phyloP scores from a whole-genome alignment of 23 tunicate species.

The Ascidia mentula region DNA sequence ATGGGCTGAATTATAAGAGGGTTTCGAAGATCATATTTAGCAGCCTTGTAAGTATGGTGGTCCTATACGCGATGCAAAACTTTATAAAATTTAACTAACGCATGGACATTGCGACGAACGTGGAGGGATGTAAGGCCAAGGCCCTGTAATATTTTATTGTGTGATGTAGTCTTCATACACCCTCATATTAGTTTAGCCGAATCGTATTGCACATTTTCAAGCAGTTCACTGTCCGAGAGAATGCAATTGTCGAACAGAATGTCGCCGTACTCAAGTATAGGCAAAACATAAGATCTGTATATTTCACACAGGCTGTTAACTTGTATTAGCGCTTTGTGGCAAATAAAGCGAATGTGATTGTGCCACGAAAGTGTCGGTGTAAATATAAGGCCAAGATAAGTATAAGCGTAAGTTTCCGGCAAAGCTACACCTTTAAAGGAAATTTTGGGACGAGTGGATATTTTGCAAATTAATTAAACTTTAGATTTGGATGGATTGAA shows the following conservation, averaged over 20 bases:
- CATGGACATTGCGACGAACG: neutral
- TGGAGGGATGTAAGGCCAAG: neutral
- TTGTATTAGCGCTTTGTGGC: neutral
- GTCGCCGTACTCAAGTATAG: neutral
- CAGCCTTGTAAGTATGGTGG: constrained; percentile 5
- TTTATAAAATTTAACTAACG: neutral
- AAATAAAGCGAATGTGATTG: neutral
- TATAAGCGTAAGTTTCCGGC: neutral
- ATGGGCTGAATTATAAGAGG: neutral
- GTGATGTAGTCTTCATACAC: neutral
- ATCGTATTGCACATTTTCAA: neutral
- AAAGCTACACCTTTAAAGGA: neutral
- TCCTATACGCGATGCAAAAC: neutral
- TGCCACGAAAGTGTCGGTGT: neutral
- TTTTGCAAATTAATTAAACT: neutral
- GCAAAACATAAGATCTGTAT: neutral
- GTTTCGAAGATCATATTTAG: neutral
- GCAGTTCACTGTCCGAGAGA: neutral
- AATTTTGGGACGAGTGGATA: neutral
- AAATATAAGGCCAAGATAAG: neutral
- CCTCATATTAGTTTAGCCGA: neutral
- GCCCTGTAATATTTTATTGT: neutral
- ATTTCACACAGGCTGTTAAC: neutral
- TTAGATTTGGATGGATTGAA: neutral
- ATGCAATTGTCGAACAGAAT: neutral